Evolutionary conservation across 1,140 invertebrate genomes (phyloP).

Genomic region (Drosophila mojavensis): DNA sequence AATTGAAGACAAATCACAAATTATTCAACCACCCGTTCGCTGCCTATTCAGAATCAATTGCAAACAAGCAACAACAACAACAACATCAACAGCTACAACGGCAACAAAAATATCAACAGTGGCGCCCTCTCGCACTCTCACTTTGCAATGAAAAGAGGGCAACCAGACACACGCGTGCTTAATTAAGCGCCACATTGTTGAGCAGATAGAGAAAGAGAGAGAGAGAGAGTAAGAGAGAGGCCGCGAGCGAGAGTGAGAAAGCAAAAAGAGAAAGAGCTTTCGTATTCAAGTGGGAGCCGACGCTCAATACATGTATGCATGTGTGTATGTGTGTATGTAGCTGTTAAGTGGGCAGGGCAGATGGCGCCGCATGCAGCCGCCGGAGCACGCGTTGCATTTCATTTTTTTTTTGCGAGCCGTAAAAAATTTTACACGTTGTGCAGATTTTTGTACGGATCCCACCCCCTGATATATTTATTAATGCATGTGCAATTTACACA

Average conservation of each 20-base stretch:
- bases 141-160: slow-evolving; percentile 22
- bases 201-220: slow-evolving; percentile 11
- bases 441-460: slow-evolving; percentile 35
- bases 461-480: slow-evolving; percentile 20
- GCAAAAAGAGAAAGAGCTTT: slow-evolving; percentile 45
- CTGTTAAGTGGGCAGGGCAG: slow-evolving; percentile 27
- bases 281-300: slow-evolving; percentile 10
- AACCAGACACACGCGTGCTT: slow-evolving; percentile 65
- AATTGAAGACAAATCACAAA: slow-evolving; percentile 67
- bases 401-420: slow-evolving; percentile 21
- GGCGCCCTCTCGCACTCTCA: slow-evolving; percentile 24
- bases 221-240: neutral
- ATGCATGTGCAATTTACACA: slow-evolving; percentile 15
- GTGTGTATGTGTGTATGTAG: neutral
- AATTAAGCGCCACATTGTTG: slow-evolving; percentile 69
- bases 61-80: slow-evolving; percentile 32
- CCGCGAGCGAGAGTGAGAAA: neutral
- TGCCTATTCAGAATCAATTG: slow-evolving; percentile 49
- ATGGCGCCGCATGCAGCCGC: slow-evolving; percentile 34
- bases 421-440: slow-evolving; percentile 35
- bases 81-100: slow-evolving; percentile 6
- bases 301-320: neutral
- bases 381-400: slow-evolving; percentile 39
- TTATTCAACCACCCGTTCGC: slow-evolving; percentile 17
- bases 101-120: slow-evolving; percentile 27